Evolutionary conservation across 2,888 invertebrate genomes (phyloP).

Genomic region (Tiliacea aurago): DNA sequence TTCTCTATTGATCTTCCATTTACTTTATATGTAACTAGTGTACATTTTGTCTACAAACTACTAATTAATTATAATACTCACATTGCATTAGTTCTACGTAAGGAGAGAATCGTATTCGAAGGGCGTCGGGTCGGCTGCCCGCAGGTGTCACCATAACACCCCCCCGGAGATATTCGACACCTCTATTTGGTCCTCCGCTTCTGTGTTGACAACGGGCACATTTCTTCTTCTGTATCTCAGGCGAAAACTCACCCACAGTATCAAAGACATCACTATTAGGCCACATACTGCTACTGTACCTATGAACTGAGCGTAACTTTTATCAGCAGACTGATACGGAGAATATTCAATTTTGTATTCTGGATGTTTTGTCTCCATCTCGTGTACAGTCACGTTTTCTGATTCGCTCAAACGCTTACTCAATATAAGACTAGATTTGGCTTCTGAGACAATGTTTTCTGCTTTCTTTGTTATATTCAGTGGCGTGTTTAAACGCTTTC

Average conservation of each 20-base stretch:
- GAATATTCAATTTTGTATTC: conserved; percentile 84
- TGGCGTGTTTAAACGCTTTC: conserved; percentile 84
- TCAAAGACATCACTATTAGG: conserved; percentile 89
- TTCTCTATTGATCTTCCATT: conserved; percentile 36
- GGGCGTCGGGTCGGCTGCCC: conserved; percentile 90
- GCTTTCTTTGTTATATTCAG: conserved; percentile 71
- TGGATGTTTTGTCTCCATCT: conserved; percentile 72
- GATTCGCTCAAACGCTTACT: conserved; percentile 68
- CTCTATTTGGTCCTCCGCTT: conserved; percentile 90
- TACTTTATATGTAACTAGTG: conserved; percentile 17
- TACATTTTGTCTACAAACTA: conserved; percentile 21
- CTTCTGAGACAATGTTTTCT: conserved; percentile 61
- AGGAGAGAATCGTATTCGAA: conserved; percentile 91
- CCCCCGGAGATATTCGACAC: conserved; percentile 92
- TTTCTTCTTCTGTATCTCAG: conserved; percentile 83
- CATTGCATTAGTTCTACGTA: conserved; percentile 86
- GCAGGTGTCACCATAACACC: conserved; percentile 93
- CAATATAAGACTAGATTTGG: conserved; percentile 66
- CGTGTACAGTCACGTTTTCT: conserved; percentile 71
- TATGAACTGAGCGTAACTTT: conserved; percentile 84
- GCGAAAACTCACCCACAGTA: conserved; percentile 88
- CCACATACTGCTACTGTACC: conserved; percentile 90
- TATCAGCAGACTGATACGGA: conserved; percentile 80
- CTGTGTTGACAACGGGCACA: conserved; percentile 73
- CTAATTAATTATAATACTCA: conserved; percentile 75